phyloP scores from a whole-genome alignment of 2,113 vertebrate species.

The Neomonachus schauinslandi region DNA sequence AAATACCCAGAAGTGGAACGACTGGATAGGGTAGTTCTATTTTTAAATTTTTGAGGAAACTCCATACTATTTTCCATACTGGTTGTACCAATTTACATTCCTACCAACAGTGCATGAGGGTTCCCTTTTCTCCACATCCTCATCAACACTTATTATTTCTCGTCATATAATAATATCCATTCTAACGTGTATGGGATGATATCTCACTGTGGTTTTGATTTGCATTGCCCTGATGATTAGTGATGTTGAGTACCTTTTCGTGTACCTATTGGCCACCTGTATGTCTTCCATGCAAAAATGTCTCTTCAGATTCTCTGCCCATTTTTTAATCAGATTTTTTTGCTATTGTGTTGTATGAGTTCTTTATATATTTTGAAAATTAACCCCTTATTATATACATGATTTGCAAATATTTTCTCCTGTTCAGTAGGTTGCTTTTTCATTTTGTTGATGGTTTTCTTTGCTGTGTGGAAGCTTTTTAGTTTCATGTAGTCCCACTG shows the following conservation, averaged over 20 bases:
- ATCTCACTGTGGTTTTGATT: neutral
- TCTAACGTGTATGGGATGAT: neutral
- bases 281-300: neutral
- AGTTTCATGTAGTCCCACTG: neutral
- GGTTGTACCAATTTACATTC: neutral
- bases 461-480: neutral
- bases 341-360: neutral
- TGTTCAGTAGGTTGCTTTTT: neutral
- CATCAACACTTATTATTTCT: neutral
- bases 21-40: neutral
- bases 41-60: neutral
- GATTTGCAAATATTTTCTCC: neutral
- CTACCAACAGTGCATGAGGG: neutral
- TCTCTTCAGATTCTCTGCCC: neutral
- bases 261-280: neutral
- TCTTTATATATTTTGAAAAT: neutral
- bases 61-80: neutral
- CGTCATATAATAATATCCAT: neutral
- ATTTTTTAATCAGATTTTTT: neutral
- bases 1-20: neutral
- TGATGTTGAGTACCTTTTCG: neutral
- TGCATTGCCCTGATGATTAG: neutral
- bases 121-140: neutral
- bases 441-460: neutral
- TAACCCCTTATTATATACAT: neutral